These are phyloP conservation scores for Gymnocephalus cernua DNA, from an alignment of 2,113 vertebrate species.

Conservation along the genomic window DNA sequence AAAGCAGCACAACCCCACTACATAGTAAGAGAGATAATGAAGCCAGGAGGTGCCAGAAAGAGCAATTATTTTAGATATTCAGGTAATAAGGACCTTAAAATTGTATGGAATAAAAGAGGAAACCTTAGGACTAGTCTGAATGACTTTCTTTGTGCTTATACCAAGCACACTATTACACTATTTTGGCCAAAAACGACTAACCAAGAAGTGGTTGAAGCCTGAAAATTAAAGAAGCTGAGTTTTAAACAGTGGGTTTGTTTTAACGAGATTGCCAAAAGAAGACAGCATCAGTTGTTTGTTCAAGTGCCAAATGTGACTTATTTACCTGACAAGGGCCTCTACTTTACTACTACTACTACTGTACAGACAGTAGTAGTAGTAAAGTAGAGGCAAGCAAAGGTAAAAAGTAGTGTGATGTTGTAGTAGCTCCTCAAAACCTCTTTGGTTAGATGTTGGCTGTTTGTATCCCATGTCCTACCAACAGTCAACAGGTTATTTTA, in stretches of 20 bases:
- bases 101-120: constrained; percentile 37
- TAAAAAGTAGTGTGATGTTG: not conserved
- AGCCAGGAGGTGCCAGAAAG: constrained; percentile 52
- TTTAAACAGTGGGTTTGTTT: not conserved
- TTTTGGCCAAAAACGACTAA: not conserved
- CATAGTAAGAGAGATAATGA: constrained; percentile 71
- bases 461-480: not conserved
- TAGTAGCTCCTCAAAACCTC: not conserved
- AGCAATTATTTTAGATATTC: constrained; percentile 71
- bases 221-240: not conserved
- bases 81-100: constrained; percentile 59
- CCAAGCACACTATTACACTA: not conserved
- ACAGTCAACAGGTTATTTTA: not conserved
- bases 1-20: constrained; percentile 55
- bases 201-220: not conserved
- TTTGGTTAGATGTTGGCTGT: not conserved
- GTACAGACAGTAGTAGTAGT: too few relatives aligned
- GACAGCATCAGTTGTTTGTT: not conserved
- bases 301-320: not conserved
- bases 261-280: not conserved
- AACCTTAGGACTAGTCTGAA: constrained; percentile 2
- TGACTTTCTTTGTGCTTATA: not conserved
- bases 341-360: not conserved
- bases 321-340: not conserved
- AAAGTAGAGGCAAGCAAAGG: too few relatives aligned